Evolutionary conservation across 2,113 vertebrate genomes (phyloP).

Genomic region (Ammospiza caudacuta): DNA sequence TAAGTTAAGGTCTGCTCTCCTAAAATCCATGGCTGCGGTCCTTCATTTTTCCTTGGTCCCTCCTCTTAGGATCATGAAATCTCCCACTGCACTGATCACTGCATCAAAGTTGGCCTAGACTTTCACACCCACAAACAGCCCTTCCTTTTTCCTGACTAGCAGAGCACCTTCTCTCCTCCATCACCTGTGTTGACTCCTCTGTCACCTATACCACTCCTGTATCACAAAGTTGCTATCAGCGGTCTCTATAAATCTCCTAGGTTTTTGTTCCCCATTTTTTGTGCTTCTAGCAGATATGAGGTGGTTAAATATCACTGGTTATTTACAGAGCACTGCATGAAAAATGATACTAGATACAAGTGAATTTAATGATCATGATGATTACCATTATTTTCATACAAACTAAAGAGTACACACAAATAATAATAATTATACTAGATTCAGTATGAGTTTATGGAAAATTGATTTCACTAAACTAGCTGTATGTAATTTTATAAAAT

Average conservation of each 20-base stretch:
- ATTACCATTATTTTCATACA: not conserved
- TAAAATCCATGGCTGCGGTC: not conserved
- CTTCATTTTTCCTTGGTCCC: not conserved
- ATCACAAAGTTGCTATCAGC: not conserved
- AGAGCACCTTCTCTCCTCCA: not conserved
- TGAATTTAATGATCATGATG: not conserved
- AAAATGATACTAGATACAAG: not conserved
- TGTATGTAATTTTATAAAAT: not conserved
- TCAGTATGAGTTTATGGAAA: not conserved
- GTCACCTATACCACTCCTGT: not conserved
- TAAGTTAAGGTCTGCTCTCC: not conserved
- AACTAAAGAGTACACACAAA: not conserved
- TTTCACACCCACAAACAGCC: not conserved
- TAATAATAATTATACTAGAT: not conserved
- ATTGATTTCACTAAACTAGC: not conserved
- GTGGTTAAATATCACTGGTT: not conserved
- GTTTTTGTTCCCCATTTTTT: not conserved
- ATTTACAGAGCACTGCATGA: not conserved
- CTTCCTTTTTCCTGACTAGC: not conserved
- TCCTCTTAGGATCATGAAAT: not conserved
- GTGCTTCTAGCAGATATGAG: not conserved
- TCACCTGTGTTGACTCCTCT: not conserved
- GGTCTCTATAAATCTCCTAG: not conserved
- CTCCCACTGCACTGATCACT: not conserved
- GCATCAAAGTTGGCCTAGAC: not conserved